These are phyloP conservation scores for Abscondita cerata DNA, from an alignment of 2,888 invertebrate genomes.

Conservation along the genomic window DNA sequence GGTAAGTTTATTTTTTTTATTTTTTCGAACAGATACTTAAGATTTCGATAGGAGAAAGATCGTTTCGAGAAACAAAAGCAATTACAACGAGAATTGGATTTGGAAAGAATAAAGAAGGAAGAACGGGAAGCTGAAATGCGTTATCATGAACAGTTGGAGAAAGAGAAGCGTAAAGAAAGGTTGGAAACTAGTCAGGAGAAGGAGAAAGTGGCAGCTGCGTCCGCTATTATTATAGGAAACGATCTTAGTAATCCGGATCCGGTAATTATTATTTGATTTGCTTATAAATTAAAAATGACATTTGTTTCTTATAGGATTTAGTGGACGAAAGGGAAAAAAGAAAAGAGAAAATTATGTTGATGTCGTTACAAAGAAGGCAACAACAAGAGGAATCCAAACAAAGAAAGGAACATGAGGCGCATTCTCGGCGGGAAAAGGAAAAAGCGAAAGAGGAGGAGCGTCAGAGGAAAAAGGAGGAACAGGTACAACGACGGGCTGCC, in stretches of 20 bases:
- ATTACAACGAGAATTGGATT: slow-evolving; percentile 60
- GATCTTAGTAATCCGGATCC: slow-evolving; percentile 72
- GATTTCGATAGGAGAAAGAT: slow-evolving; percentile 39
- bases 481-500: slow-evolving; percentile 82
- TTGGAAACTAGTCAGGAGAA: slow-evolving; percentile 59
- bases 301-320: slow-evolving; percentile 66
- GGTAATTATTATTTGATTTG: slow-evolving; percentile 58
- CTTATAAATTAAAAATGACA: slow-evolving; percentile 3
- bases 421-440: slow-evolving; percentile 77
- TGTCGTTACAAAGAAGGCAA: slow-evolving; percentile 88
- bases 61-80: slow-evolving; percentile 52
- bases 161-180: slow-evolving; percentile 56
- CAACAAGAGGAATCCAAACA: slow-evolving; percentile 88
- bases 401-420: slow-evolving; percentile 82
- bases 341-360: slow-evolving; percentile 89
- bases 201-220: slow-evolving; percentile 56
- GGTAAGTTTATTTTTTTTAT: slow-evolving; percentile 9
- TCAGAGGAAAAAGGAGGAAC: slow-evolving; percentile 78
- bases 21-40: not conserved
- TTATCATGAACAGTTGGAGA: slow-evolving; percentile 45
- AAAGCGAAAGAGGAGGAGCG: slow-evolving; percentile 79
- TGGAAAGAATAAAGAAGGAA: slow-evolving; percentile 58
- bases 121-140: slow-evolving; percentile 52
- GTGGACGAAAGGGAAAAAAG: slow-evolving; percentile 92
- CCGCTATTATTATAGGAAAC: slow-evolving; percentile 72